Conservation (phyloP, 2,113 vertebrate species). For the Lampris megalopsis region DNA sequence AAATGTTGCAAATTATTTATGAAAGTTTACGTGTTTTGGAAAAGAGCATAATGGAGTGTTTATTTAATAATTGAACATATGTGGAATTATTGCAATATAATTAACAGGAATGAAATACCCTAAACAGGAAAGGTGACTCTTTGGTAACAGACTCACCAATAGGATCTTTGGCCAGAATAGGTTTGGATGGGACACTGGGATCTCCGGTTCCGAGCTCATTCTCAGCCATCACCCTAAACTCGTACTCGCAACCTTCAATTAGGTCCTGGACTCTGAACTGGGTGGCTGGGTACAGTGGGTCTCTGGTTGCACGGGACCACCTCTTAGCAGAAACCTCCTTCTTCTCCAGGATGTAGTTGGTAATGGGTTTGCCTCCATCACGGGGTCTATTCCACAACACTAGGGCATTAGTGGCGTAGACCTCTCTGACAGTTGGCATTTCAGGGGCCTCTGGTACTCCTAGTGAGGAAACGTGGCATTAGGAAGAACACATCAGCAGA, state of each 20-base stretch:
- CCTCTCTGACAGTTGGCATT: constrained; percentile 89
- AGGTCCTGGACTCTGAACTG: constrained; percentile 93
- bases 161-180: constrained; percentile 95
- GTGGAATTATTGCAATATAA: too few relatives aligned
- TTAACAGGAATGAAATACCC: too few relatives aligned
- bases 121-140: too few relatives aligned
- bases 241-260: constrained; percentile 94
- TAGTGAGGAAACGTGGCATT: constrained; percentile 54
- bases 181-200: constrained; percentile 93
- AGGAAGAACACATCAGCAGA: too few relatives aligned
- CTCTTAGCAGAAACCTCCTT: constrained; percentile 92
- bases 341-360: constrained; percentile 95
- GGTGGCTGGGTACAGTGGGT: constrained; percentile 91
- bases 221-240: constrained; percentile 96
- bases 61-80: too few relatives aligned
- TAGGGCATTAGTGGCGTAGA: constrained; percentile 91
- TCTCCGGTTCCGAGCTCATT: constrained; percentile 96
- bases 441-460: constrained; percentile 98
- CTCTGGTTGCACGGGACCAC: constrained; percentile 92
- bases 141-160: constrained; percentile 84
- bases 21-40: too few relatives aligned
- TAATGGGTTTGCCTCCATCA: constrained; percentile 97
- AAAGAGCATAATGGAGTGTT: too few relatives aligned
- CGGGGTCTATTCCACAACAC: constrained; percentile 94
- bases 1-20: too few relatives aligned